A percentile compares a stretch with the other conserved stretches of the same genome.
phyloP scores from a whole-genome alignment of 2,113 vertebrate genomes.

The Crotalus horridus region DNA sequence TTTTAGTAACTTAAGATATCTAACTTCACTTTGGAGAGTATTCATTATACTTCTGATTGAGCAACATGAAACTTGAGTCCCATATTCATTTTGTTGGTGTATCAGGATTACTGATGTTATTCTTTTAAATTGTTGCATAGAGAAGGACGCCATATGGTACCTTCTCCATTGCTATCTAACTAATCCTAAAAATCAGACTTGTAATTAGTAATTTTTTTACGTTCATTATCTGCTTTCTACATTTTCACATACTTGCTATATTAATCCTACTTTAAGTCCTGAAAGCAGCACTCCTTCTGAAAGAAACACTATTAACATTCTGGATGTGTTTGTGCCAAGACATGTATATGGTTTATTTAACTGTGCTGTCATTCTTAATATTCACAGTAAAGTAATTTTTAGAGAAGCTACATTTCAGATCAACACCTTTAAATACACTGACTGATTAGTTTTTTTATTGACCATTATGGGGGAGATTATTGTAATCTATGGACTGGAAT shows the following conservation, averaged over 20 bases:
- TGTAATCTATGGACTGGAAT: slow-evolving; percentile 83
- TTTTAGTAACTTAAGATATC: slow-evolving; percentile 35
- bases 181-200: slow-evolving; percentile 35
- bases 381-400: slow-evolving; percentile 88
- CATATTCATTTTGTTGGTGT: slow-evolving; percentile 44
- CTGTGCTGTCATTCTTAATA: slow-evolving; percentile 97
- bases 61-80: slow-evolving; percentile 38
- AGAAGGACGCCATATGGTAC: not conserved
- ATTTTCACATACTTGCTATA: slow-evolving; percentile 50
- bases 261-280: slow-evolving; percentile 57
- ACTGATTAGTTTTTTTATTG: slow-evolving; percentile 87
- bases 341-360: slow-evolving; percentile 93
- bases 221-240: slow-evolving; percentile 23
- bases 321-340: slow-evolving; percentile 80
- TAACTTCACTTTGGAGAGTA: slow-evolving; percentile 31
- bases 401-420: slow-evolving; percentile 85
- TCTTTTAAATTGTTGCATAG: slow-evolving; percentile 4
- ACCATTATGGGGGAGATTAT: slow-evolving; percentile 83
- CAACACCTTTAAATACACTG: slow-evolving; percentile 83
- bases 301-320: slow-evolving; percentile 87
- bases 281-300: slow-evolving; percentile 66
- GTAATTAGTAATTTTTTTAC: slow-evolving; percentile 33
- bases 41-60: slow-evolving; percentile 24
- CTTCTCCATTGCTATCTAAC: not conserved
- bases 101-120: slow-evolving; percentile 9